Conservation (phyloP, 2,888 invertebrate species). For the Tenthredo livida region DNA sequence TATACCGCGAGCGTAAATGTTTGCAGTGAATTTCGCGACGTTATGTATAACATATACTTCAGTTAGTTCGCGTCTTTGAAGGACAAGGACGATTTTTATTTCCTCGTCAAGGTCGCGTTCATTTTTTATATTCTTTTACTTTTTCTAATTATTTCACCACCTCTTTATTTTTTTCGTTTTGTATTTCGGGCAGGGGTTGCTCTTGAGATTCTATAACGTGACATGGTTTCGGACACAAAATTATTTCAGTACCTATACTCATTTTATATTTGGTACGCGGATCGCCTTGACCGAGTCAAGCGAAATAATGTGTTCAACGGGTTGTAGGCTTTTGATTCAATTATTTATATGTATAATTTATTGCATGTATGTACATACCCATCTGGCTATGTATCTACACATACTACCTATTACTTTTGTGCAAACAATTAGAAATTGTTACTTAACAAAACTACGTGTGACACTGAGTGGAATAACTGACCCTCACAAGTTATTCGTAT, state of each 20-base stretch:
- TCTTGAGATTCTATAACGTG: not conserved
- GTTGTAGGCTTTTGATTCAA: not conserved
- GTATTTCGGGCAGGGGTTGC: too few relatives aligned
- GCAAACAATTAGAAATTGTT: not conserved
- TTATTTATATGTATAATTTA: not conserved
- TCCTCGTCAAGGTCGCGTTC: not conserved
- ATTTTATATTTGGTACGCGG: not conserved
- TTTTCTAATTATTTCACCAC: too few relatives aligned
- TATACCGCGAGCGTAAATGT: not conserved
- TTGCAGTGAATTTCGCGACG: conserved; percentile 1
- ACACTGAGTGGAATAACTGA: conserved; percentile 9
- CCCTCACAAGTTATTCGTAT: not conserved
- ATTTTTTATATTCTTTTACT: too few relatives aligned
- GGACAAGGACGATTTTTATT: not conserved
- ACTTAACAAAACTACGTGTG: not conserved
- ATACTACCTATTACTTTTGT: not conserved
- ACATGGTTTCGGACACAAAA: not conserved
- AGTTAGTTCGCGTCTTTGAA: not conserved
- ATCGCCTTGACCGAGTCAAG: conserved; percentile 41
- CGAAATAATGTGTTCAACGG: not conserved
- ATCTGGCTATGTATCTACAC: not conserved
- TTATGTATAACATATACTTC: not conserved
- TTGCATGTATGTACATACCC: not conserved
- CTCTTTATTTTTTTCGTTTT: not conserved
- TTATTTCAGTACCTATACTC: not conserved